phyloP scores from a whole-genome alignment of 2,888 invertebrate genomes.

The Elaeidobius kamerunicus region DNA sequence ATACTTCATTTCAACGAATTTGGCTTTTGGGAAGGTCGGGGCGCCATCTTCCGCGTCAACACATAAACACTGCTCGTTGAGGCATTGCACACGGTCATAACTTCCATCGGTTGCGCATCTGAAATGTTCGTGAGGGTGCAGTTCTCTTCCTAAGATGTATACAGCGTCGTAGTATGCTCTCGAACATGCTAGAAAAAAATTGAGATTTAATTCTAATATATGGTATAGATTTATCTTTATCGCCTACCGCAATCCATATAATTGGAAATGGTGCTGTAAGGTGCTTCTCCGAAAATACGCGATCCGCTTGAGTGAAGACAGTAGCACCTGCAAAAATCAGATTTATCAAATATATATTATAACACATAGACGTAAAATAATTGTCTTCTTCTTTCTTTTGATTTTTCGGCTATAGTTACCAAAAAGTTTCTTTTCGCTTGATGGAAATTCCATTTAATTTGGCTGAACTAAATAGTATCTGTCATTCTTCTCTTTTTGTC shows the following conservation, averaged over 20 bases:
- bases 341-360: too few species aligned
- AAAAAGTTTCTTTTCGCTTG: too few species aligned
- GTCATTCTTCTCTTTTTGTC: too few species aligned
- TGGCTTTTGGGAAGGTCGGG: slow-evolving; percentile 43
- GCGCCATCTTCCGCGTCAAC: slow-evolving; percentile 56
- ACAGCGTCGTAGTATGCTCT: slow-evolving; percentile 53
- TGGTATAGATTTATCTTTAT: background rate
- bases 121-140: slow-evolving; percentile 47
- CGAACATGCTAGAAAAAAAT: slow-evolving; percentile 56
- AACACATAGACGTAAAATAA: too few species aligned
- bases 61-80: slow-evolving; percentile 59
- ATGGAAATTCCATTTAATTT: too few species aligned
- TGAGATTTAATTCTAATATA: background rate
- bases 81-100: slow-evolving; percentile 66
- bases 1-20: slow-evolving; percentile 41
- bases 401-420: too few species aligned
- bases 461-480: too few species aligned
- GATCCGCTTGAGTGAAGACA: slow-evolving; percentile 61
- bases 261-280: slow-evolving; percentile 43
- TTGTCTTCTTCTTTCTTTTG: too few species aligned
- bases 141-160: slow-evolving; percentile 47
- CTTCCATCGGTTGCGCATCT: slow-evolving; percentile 65
- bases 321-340: slow-evolving; percentile 60
- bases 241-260: slow-evolving; percentile 40
- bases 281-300: slow-evolving; percentile 65